Percentiles rank a stretch among this genome's conserved stretches.
phyloP scores from a whole-genome alignment of 2,797 vertebrate genomes.

The Rhynchonycteris naso region DNA sequence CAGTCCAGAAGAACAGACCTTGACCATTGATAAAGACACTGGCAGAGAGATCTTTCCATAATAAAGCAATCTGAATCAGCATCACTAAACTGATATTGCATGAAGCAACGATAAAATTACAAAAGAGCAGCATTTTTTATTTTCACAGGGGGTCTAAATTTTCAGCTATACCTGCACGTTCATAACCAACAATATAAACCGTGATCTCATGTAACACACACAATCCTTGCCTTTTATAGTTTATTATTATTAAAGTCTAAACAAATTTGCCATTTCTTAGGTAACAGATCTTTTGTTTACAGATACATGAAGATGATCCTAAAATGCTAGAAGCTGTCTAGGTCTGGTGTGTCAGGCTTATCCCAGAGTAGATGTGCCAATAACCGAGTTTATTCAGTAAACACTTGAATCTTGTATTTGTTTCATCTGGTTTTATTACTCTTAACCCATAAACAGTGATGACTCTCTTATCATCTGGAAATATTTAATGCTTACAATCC shows the following conservation, averaged over 20 bases:
- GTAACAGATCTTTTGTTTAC: conserved; percentile 93
- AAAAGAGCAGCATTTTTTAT: conserved; percentile 90
- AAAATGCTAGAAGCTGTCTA: conserved; percentile 90
- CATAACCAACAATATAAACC: conserved; percentile 85
- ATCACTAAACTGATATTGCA: conserved; percentile 93
- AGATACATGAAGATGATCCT: conserved; percentile 88
- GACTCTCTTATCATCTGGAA: conserved; percentile 85
- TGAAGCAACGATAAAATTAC: conserved; percentile 90
- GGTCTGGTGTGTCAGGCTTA: conserved; percentile 90
- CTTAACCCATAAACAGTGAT: conserved; percentile 82
- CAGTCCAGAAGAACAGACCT: conserved; percentile 86
- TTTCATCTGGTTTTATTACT: conserved; percentile 88
- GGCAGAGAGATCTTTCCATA: conserved; percentile 89
- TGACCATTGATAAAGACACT: conserved; percentile 86
- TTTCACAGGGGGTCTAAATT: conserved; percentile 88
- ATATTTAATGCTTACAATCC: conserved; percentile 90
- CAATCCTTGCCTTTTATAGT: conserved; percentile 91
- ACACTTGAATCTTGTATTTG: conserved; percentile 86
- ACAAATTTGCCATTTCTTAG: conserved; percentile 89
- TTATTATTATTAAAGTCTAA: conserved; percentile 90
- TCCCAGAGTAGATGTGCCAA: conserved; percentile 94
- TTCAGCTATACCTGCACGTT: conserved; percentile 90
- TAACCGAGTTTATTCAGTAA: conserved; percentile 89
- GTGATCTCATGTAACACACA: conserved; percentile 87
- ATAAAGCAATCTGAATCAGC: conserved; percentile 90